A percentile compares a stretch with the other conserved stretches of the same genome.
Evolutionary conservation across 35 echinoderm and acorn worm genomes (phyloP).

Genomic region (Amphiura filiformis): DNA sequence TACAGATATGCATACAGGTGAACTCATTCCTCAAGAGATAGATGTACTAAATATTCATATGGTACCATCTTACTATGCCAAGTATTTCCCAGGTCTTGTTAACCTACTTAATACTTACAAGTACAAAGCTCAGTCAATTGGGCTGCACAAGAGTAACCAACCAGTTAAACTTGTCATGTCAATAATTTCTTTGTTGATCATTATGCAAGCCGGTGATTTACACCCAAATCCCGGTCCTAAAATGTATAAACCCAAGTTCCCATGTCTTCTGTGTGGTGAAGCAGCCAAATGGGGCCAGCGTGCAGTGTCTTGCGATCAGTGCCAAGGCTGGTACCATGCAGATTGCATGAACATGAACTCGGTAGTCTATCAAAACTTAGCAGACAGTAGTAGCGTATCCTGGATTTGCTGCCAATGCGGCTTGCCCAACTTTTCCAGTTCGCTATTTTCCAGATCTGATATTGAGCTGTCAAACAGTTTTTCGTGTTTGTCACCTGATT

Average conservation of each 20-base stretch:
- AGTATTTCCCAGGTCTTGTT: too few species aligned
- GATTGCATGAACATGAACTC: constrained; percentile 23
- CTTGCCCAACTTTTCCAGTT: constrained; percentile 28
- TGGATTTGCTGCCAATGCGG: constrained; percentile 44
- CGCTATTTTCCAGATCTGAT: constrained; percentile 20
- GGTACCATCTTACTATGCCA: too few species aligned
- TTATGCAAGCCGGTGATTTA: constrained; percentile 16
- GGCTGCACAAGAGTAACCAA: too few species aligned
- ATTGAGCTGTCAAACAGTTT: constrained; percentile 13
- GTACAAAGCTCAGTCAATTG: too few species aligned
- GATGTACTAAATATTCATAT: neutral
- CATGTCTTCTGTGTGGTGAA: constrained; percentile 35
- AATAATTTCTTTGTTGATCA: too few species aligned
- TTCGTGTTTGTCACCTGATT: neutral
- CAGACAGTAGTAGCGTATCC: constrained; percentile 4
- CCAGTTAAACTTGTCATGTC: too few species aligned
- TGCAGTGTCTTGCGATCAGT: constrained; percentile 27
- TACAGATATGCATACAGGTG: too few species aligned
- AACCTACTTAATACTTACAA: too few species aligned
- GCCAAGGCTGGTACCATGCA: constrained; percentile 34
- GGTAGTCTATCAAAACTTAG: neutral
- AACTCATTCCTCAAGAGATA: too few species aligned
- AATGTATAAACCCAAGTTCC: neutral
- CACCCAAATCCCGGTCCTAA: constrained; percentile 28
- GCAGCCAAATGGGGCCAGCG: constrained; percentile 36